Evolutionary conservation across 2,797 vertebrate species (phyloP).

Genomic region (Stomatorhinus walkeri): DNA sequence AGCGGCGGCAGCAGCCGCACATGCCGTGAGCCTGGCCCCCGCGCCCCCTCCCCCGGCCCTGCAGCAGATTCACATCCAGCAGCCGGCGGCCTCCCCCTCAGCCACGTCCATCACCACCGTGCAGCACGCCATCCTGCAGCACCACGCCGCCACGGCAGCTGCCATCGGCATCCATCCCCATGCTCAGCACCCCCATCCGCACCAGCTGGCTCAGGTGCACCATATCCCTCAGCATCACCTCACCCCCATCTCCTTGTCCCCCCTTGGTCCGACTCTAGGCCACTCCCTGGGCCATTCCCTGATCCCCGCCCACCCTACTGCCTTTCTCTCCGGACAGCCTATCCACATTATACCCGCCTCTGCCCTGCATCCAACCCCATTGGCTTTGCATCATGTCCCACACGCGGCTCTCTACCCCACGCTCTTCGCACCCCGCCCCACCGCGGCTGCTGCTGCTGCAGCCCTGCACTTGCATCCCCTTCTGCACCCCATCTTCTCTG

Average conservation of each 20-base stretch:
- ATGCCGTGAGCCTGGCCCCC: conserved; percentile 51
- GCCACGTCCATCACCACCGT: conserved; percentile 88
- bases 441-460: conserved; percentile 77
- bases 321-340: conserved; percentile 90
- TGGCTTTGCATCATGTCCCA: conserved; percentile 87
- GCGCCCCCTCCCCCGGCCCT: conserved; percentile 69
- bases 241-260: conserved; percentile 84
- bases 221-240: conserved; percentile 93
- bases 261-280: conserved; percentile 80
- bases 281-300: conserved; percentile 83
- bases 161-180: conserved; percentile 90
- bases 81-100: conserved; percentile 73
- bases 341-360: conserved; percentile 98
- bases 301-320: conserved; percentile 86
- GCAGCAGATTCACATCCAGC: conserved; percentile 94
- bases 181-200: conserved; percentile 74
- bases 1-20: conserved; percentile 66
- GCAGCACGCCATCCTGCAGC: conserved; percentile 92
- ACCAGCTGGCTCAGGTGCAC: conserved; percentile 88
- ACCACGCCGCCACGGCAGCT: conserved; percentile 75
- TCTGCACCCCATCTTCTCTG: conserved; percentile 98
- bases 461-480: conserved; percentile 92
- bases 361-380: conserved; percentile 85
- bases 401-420: conserved; percentile 88
- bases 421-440: conserved; percentile 76